A percentile compares a stretch with the other conserved stretches of the same genome.
Evolutionary conservation across 1,140 invertebrate species (phyloP).

Genomic region (Drosophila funebris): DNA sequence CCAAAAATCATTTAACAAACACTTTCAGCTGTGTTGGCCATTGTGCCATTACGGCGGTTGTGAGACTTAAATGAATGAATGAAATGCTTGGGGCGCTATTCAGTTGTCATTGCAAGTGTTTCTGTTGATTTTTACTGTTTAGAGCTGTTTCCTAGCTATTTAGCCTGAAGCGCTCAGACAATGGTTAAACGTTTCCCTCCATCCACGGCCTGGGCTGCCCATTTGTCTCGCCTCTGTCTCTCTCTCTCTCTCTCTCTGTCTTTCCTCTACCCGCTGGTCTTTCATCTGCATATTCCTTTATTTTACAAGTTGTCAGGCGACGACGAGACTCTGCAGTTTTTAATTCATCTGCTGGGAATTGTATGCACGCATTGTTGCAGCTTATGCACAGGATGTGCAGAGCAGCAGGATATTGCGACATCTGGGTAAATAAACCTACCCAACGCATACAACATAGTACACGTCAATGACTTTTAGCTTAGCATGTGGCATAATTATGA

Average conservation of each 20-base stretch:
- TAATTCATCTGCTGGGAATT: conserved; percentile 63
- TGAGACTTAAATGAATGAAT: conserved; percentile 66
- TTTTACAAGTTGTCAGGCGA: conserved; percentile 55
- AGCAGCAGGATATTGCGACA: conserved; percentile 64
- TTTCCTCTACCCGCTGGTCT: background rate
- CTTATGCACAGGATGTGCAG: conserved; percentile 40
- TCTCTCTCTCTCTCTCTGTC: background rate
- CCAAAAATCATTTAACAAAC: conserved; percentile 33
- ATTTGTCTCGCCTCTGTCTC: conserved; percentile 17
- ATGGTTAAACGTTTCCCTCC: conserved; percentile 62
- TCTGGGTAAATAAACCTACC: conserved; percentile 50
- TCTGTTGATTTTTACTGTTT: conserved; percentile 53
- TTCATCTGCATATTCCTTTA: conserved; percentile 51
- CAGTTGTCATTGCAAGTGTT: conserved; percentile 67
- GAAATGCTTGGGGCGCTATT: conserved; percentile 54
- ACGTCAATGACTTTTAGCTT: conserved; percentile 61
- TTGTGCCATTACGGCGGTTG: conserved; percentile 29
- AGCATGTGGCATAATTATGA: conserved; percentile 56
- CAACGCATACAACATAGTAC: conserved; percentile 1
- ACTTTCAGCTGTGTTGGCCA: background rate
- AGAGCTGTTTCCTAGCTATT: conserved; percentile 67
- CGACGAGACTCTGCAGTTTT: conserved; percentile 48
- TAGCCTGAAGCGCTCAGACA: conserved; percentile 70
- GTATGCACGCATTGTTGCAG: conserved; percentile 57
- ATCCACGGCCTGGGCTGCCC: conserved; percentile 13